Evolutionary conservation across 2,113 vertebrate species (phyloP).

Genomic region (Stigmatopora argus): DNA sequence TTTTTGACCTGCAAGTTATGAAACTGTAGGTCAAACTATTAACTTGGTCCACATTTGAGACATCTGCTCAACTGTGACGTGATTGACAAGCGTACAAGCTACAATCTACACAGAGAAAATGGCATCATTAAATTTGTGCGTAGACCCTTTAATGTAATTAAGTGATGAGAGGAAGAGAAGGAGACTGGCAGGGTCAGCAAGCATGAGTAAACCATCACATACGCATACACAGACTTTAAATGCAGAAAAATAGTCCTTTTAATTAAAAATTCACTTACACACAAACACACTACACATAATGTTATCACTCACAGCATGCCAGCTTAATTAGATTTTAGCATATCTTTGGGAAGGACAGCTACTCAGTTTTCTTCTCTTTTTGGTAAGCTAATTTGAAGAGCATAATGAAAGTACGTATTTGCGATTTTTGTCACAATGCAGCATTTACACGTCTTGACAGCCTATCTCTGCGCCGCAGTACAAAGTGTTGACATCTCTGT

Average conservation of each 20-base stretch:
- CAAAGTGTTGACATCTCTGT: conserved; percentile 22
- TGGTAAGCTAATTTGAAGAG: conserved; percentile 64
- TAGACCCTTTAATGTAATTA: conserved; percentile 60
- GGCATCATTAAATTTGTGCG: conserved; percentile 51
- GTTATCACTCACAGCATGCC: conserved; percentile 32
- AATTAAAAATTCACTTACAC: conserved; percentile 53
- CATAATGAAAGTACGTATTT: conserved; percentile 64
- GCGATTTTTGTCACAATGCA: conserved; percentile 53
- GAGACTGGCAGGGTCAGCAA: conserved; percentile 16
- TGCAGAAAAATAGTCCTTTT: conserved; percentile 28
- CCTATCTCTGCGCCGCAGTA: conserved; percentile 57
- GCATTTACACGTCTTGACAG: conserved; percentile 38
- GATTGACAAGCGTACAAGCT: conserved; percentile 24
- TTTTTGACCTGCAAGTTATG: no score
- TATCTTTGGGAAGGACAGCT: conserved; percentile 60
- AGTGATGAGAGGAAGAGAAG: conserved; percentile 27
- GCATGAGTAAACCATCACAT: conserved; percentile 36
- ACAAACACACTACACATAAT: conserved; percentile 26
- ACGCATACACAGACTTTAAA: conserved; percentile 4
- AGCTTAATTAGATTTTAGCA: conserved; percentile 57
- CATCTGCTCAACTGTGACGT: neutral
- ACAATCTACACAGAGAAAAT: conserved; percentile 4
- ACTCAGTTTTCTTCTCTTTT: conserved; percentile 52
- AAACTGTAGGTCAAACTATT: neutral
- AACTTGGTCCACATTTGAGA: neutral